A percentile compares a stretch with the other conserved stretches of the same genome.
Evolutionary conservation across 2,113 vertebrate species (phyloP).

Genomic region (Anseranas semipalmata): DNA sequence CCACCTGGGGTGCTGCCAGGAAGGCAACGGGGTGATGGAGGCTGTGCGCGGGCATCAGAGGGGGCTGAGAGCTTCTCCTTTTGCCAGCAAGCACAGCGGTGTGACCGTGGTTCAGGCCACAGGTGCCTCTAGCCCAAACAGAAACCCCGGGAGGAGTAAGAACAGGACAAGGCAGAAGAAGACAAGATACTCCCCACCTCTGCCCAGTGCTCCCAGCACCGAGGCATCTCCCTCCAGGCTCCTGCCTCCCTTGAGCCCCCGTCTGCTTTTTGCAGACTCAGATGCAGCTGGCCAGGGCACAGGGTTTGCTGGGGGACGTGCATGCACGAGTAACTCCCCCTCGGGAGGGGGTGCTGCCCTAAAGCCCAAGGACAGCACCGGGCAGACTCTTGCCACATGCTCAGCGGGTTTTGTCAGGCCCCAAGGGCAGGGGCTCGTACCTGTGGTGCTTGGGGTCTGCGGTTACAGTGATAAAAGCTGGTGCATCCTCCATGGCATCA

Average conservation of each 20-base stretch:
- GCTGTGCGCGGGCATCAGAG: fast-evolving
- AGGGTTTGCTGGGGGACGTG: fast-evolving
- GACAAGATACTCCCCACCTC: not conserved
- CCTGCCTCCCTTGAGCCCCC: not conserved
- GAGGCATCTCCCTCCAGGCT: not conserved
- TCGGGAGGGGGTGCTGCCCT: not conserved
- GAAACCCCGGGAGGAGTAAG: not conserved
- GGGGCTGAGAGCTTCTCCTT: not conserved
- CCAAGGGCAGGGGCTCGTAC: constrained; percentile 24
- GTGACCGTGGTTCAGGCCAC: not conserved
- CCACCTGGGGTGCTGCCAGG: not conserved
- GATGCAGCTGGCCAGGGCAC: not conserved
- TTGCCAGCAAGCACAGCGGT: not conserved
- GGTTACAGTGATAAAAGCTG: constrained; percentile 96
- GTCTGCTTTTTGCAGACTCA: no score
- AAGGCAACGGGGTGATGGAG: not conserved
- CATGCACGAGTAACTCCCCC: not conserved
- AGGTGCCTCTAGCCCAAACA: not conserved
- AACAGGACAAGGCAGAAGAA: not conserved
- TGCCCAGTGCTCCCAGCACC: not conserved
- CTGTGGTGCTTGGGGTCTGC: constrained; percentile 90
- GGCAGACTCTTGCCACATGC: not conserved
- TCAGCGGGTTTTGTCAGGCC: not conserved
- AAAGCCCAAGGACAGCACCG: fast-evolving
- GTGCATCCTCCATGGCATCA: constrained; percentile 99